Evolutionary conservation across 2,113 vertebrate species (phyloP).

Genomic region (Cariama cristata): DNA sequence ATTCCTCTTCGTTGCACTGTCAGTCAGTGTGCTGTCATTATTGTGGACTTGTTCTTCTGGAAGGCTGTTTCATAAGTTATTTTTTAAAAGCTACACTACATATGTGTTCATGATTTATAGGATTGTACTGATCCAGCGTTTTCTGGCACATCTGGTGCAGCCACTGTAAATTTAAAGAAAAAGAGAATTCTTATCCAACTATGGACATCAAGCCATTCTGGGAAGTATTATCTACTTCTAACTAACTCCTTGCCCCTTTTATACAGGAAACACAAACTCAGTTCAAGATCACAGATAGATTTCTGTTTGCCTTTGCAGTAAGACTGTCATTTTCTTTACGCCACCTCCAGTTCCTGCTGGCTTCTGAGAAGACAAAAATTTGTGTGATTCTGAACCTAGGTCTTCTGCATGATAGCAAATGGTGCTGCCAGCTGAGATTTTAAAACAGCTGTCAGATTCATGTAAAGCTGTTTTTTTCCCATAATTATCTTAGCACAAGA

Average conservation of each 20-base stretch:
- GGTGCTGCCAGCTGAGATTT: not conserved
- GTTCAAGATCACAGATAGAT: not conserved
- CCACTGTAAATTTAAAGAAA: not conserved
- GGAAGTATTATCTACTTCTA: not conserved
- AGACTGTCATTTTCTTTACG: not conserved
- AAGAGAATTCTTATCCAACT: not conserved
- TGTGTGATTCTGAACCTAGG: not conserved
- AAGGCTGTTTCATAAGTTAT: conserved; percentile 8
- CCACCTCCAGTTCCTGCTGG: not conserved
- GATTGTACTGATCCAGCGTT: not conserved
- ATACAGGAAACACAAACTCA: not conserved
- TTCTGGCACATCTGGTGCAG: not conserved
- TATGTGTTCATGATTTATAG: not conserved
- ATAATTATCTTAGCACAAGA: not conserved
- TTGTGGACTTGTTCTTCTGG: not conserved
- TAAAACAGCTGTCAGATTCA: not conserved
- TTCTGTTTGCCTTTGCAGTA: not conserved
- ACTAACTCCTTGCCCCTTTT: not conserved
- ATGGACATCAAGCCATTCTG: not conserved
- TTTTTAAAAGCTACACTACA: not conserved
- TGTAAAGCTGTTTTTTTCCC: not conserved
- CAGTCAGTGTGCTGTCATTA: conserved; percentile 24
- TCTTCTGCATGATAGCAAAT: not conserved
- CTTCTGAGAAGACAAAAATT: not conserved
- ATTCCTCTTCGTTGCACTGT: not conserved